Evolutionary conservation across 2,797 vertebrate genomes (phyloP).

Genomic region (Phoxinus dragarum): DNA sequence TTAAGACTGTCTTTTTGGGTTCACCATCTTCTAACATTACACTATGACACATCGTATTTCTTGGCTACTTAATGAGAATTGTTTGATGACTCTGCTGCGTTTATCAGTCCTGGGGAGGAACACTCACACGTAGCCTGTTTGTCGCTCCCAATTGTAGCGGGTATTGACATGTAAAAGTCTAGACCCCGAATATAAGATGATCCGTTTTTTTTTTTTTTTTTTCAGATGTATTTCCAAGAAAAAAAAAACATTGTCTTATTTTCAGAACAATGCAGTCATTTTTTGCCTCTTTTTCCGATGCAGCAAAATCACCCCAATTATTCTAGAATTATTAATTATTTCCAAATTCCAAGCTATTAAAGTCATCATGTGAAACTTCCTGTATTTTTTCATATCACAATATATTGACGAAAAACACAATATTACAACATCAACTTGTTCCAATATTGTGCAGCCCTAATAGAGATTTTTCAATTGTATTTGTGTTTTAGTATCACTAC

Average conservation of each 20-base stretch:
- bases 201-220: too few species aligned
- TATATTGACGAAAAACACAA: neutral
- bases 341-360: neutral
- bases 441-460: neutral
- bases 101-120: too few species aligned
- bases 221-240: neutral
- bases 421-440: neutral
- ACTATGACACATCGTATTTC: too few species aligned
- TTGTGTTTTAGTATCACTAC: neutral
- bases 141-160: too few species aligned
- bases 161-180: too few species aligned
- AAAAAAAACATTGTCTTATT: neutral
- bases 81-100: too few species aligned
- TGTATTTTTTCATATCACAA: neutral
- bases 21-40: too few species aligned
- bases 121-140: too few species aligned
- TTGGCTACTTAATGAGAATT: too few species aligned
- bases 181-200: too few species aligned
- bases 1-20: too few species aligned
- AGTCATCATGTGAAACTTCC: neutral
- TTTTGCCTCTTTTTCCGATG: neutral
- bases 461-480: neutral
- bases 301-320: neutral
- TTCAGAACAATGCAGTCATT: accelerated
- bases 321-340: neutral